phyloP scores from a whole-genome alignment of 2,888 invertebrate genomes.

The Eustalomyia histrio region DNA sequence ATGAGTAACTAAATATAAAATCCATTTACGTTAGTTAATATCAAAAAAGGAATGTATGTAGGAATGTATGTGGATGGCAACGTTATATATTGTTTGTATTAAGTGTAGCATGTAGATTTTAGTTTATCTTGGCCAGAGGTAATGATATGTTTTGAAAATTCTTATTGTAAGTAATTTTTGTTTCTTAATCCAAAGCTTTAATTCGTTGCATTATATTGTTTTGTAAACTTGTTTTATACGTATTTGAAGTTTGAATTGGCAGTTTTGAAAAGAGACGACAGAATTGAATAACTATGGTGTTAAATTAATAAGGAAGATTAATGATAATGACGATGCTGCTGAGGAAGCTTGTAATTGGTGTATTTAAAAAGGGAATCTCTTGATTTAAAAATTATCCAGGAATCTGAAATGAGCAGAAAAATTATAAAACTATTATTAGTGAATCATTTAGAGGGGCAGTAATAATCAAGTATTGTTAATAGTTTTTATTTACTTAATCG shows the following conservation, averaged over 20 bases:
- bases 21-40: slow-evolving; percentile 15
- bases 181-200: slow-evolving; percentile 31
- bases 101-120: not conserved
- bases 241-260: not conserved
- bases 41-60: slow-evolving; percentile 32
- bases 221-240: slow-evolving; percentile 18
- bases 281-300: not conserved
- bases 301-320: not conserved
- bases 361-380: not conserved
- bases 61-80: slow-evolving; percentile 34
- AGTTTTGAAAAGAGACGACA: not conserved
- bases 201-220: slow-evolving; percentile 56
- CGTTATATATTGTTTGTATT: slow-evolving; percentile 8
- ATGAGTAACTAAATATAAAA: slow-evolving; percentile 2
- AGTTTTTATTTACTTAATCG: no score
- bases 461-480: not conserved
- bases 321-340: not conserved
- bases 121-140: slow-evolving; percentile 11
- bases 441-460: not conserved
- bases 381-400: not conserved
- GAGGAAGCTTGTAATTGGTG: not conserved
- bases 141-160: slow-evolving; percentile 51
- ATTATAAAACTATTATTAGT: not conserved
- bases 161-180: slow-evolving; percentile 2
- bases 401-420: not conserved